Evolutionary conservation across 2,888 invertebrate genomes (phyloP).

Genomic region (Tyria jacobaeae): DNA sequence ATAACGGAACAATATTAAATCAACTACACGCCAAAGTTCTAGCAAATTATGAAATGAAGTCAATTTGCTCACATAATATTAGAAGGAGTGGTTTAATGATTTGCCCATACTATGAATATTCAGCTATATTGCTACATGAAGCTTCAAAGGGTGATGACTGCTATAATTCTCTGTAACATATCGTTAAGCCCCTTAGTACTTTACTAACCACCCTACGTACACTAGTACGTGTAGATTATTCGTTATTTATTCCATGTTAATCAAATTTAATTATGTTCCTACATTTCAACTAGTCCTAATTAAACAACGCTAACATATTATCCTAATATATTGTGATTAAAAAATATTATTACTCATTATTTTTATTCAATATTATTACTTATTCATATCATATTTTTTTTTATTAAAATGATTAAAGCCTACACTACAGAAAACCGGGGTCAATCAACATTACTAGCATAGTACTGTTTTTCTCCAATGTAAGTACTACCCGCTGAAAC

Average conservation of each 20-base stretch:
- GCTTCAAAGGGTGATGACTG: conserved; percentile 70
- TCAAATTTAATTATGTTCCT: background rate
- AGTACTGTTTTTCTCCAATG: no score
- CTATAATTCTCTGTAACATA: conserved; percentile 57
- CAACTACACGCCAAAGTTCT: conserved; percentile 36
- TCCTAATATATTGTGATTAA: no score
- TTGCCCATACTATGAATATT: conserved; percentile 71
- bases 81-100: conserved; percentile 65
- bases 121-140: conserved; percentile 66
- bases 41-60: conserved; percentile 48
- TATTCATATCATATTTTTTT: no score
- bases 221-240: background rate
- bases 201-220: conserved; percentile 8
- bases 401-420: no score
- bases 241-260: background rate
- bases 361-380: no score
- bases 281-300: background rate
- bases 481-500: no score
- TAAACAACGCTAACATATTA: background rate
- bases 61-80: conserved; percentile 65
- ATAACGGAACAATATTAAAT: conserved; percentile 40
- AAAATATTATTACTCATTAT: no score
- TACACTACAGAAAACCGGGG: no score
- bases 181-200: conserved; percentile 44
- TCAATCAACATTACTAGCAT: no score